A percentile compares a stretch with the other conserved stretches of the same genome.
Evolutionary conservation across 2,797 vertebrate species (phyloP).

Genomic region (Syngnathus acus): DNA sequence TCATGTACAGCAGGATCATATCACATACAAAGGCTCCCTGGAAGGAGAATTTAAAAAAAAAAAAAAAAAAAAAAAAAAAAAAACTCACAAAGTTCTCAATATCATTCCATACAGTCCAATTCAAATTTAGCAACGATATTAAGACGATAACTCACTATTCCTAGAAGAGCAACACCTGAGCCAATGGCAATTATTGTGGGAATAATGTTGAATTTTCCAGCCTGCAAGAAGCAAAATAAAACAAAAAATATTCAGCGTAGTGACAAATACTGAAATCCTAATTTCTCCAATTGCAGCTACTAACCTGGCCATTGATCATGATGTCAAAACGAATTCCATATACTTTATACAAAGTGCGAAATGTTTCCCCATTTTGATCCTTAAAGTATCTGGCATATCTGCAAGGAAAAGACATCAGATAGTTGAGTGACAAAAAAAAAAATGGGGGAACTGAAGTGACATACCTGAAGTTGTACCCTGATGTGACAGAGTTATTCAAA

Average conservation of each 20-base stretch:
- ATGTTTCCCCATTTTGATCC: constrained; percentile 70
- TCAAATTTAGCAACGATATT: background rate
- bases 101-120: background rate
- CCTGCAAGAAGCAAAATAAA: constrained; percentile 64
- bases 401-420: background rate
- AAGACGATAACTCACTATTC: constrained; percentile 75
- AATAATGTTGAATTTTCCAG: constrained; percentile 90
- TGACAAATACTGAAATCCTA: background rate
- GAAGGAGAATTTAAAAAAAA: background rate
- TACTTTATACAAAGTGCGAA: constrained; percentile 84
- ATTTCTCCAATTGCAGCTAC: constrained; percentile 9
- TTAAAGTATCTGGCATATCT: constrained; percentile 89
- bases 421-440: background rate
- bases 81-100: background rate
- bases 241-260: constrained; percentile 33
- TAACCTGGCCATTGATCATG: constrained; percentile 88
- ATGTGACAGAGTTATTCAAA: constrained; percentile 69
- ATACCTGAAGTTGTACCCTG: constrained; percentile 96
- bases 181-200: constrained; percentile 89
- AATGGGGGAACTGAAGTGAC: background rate
- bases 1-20: constrained; percentile 88
- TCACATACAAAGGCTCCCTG: constrained; percentile 92
- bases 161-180: constrained; percentile 87
- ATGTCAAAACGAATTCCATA: constrained; percentile 94
- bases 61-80: too few species aligned